A percentile compares a stretch with the other conserved stretches of the same genome.
phyloP scores from a whole-genome alignment of 2,113 vertebrate genomes.

The Condylura cristata region DNA sequence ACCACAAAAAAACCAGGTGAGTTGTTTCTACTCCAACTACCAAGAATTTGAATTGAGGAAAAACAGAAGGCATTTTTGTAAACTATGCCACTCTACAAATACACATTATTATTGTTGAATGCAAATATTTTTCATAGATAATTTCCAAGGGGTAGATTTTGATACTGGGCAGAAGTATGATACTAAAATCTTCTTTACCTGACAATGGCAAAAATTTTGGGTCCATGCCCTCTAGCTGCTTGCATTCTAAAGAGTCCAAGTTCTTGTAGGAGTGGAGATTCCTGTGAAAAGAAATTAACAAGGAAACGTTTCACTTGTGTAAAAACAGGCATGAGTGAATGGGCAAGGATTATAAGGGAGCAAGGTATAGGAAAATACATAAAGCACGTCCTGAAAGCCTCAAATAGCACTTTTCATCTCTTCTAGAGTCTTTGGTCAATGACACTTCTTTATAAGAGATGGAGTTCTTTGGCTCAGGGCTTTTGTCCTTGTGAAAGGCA shows the following conservation, averaged over 20 bases:
- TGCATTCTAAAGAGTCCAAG: background rate
- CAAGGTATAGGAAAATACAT: conserved; percentile 25
- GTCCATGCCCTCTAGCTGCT: background rate
- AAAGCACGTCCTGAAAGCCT: background rate
- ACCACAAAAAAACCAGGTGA: background rate
- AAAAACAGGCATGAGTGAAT: conserved; percentile 27
- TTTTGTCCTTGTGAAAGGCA: conserved; percentile 63
- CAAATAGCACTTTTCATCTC: conserved; percentile 21
- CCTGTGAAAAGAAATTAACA: conserved; percentile 28
- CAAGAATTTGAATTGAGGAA: background rate
- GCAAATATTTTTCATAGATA: background rate
- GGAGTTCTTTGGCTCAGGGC: conserved; percentile 37
- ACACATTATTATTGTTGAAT: background rate
- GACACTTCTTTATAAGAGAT: conserved; percentile 22
- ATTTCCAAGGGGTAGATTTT: conserved; percentile 23
- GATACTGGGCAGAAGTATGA: background rate
- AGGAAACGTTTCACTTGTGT: conserved; percentile 30
- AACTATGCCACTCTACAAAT: background rate
- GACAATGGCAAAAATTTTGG: background rate
- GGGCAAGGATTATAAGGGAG: background rate
- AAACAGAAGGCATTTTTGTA: conserved; percentile 42
- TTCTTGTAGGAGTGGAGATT: conserved; percentile 2
- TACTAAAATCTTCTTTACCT: background rate
- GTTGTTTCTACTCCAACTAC: conserved; percentile 5
- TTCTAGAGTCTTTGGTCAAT: conserved; percentile 42